Conservation (phyloP, 2,888 invertebrate species). For the Pachycephus smyrnensis region DNA sequence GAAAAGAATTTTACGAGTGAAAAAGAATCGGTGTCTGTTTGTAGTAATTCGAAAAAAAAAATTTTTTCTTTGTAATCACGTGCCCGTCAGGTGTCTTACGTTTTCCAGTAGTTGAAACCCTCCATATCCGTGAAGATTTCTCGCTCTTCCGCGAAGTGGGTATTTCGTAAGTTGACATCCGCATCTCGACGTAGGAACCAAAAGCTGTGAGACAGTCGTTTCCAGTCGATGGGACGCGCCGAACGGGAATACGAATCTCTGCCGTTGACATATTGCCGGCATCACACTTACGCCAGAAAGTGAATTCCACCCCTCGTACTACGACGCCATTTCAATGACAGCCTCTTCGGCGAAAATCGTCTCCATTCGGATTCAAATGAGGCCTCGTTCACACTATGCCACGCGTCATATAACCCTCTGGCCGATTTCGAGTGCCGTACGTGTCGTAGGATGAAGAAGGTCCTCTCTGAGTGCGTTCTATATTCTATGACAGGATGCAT, state of each 20-base stretch:
- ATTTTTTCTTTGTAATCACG: too few relatives aligned
- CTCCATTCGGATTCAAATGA: slow-evolving; percentile 67
- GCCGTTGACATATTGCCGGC: slow-evolving; percentile 62
- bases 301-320: slow-evolving; percentile 38
- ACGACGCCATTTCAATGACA: slow-evolving; percentile 54
- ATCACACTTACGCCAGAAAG: slow-evolving; percentile 51
- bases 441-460: slow-evolving; percentile 1
- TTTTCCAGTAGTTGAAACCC: too few relatives aligned
- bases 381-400: slow-evolving; percentile 58
- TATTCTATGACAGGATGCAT: background rate
- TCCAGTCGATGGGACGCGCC: slow-evolving; percentile 49
- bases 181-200: too few relatives aligned
- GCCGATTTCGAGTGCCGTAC: slow-evolving; percentile 5
- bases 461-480: background rate
- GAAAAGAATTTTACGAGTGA: slow-evolving; percentile 31
- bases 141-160: too few relatives aligned
- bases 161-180: too few relatives aligned
- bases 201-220: slow-evolving; percentile 35
- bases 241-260: slow-evolving; percentile 53
- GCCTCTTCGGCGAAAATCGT: slow-evolving; percentile 60
- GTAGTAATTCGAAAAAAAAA: too few relatives aligned
- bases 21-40: slow-evolving; percentile 22
- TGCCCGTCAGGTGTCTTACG: too few relatives aligned
- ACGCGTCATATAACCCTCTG: slow-evolving; percentile 54
- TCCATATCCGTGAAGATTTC: too few relatives aligned